Percentiles rank a stretch among this genome's conserved stretches.
These are phyloP conservation scores for Ceratina japonica DNA, from an alignment of 1,140 invertebrate genomes.

Conservation along the genomic window DNA sequence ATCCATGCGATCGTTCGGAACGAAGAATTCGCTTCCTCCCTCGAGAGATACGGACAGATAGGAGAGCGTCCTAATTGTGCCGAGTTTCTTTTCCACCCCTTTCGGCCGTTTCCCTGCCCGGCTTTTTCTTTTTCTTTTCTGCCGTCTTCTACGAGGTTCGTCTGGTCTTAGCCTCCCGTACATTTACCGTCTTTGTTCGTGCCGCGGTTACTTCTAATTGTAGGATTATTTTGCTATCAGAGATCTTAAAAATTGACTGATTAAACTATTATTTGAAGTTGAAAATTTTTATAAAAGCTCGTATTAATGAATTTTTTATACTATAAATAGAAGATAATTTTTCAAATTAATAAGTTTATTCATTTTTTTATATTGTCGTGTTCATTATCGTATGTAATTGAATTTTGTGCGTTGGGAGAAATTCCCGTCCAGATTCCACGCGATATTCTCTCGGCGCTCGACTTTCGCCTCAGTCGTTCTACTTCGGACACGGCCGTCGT, in stretches of 20 bases:
- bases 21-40: slow-evolving; percentile 11
- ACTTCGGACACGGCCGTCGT: slow-evolving; percentile 41
- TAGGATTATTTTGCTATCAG: neutral
- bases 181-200: slow-evolving; percentile 26
- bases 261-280: neutral
- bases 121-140: no score
- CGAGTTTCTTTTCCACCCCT: slow-evolving; percentile 31
- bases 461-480: slow-evolving; percentile 65
- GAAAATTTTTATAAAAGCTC: neutral
- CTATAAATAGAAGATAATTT: no score
- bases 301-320: no score
- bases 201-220: slow-evolving; percentile 16
- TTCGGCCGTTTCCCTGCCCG: neutral
- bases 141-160: neutral
- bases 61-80: slow-evolving; percentile 34
- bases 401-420: no score
- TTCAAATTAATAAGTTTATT: no score
- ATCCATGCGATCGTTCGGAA: slow-evolving; percentile 25
- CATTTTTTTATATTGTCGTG: no score
- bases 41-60: neutral
- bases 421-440: slow-evolving; percentile 48
- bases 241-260: neutral
- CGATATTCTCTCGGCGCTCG: slow-evolving; percentile 65
- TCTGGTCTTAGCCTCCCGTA: neutral
- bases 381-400: no score